Conservation (phyloP, 53 echinoderm and acorn worm genomes). For the Echinometra lucunter region DNA sequence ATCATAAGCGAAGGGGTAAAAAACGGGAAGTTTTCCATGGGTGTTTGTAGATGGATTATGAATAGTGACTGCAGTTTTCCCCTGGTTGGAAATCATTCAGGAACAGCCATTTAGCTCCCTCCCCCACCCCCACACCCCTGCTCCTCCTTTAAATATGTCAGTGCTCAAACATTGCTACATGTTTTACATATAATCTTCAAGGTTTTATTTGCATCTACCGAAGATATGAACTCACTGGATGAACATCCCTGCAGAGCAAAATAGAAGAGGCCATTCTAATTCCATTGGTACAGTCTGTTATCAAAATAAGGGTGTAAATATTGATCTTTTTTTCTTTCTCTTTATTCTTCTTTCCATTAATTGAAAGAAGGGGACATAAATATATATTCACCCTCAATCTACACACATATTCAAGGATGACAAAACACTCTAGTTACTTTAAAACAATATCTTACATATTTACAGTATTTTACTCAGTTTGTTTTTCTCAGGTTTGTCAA, state of each 20-base stretch:
- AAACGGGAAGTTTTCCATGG: too few relatives aligned
- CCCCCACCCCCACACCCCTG: too few relatives aligned
- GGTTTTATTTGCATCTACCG: neutral
- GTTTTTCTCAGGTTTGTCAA: neutral
- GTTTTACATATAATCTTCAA: neutral
- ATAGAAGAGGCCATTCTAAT: neutral
- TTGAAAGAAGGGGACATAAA: neutral
- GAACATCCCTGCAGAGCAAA: neutral
- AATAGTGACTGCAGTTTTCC: too few relatives aligned
- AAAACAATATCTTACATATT: neutral
- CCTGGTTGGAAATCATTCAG: too few relatives aligned
- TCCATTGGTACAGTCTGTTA: neutral
- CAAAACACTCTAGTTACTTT: neutral
- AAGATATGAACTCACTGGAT: constrained; percentile 13
- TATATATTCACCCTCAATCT: neutral
- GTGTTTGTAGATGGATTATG: too few relatives aligned
- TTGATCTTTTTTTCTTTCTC: too few relatives aligned
- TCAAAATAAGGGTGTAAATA: neutral
- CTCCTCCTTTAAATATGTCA: too few relatives aligned
- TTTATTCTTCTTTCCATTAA: too few relatives aligned
- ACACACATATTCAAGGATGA: neutral
- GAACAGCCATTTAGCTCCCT: too few relatives aligned
- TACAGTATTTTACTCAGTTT: neutral
- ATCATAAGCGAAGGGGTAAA: too few relatives aligned
- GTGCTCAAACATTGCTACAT: too few relatives aligned